Evolutionary conservation across 2,797 vertebrate species (phyloP), one percentile per base, ranked within the genome.

Genomic region (Anas acuta): DNA sequence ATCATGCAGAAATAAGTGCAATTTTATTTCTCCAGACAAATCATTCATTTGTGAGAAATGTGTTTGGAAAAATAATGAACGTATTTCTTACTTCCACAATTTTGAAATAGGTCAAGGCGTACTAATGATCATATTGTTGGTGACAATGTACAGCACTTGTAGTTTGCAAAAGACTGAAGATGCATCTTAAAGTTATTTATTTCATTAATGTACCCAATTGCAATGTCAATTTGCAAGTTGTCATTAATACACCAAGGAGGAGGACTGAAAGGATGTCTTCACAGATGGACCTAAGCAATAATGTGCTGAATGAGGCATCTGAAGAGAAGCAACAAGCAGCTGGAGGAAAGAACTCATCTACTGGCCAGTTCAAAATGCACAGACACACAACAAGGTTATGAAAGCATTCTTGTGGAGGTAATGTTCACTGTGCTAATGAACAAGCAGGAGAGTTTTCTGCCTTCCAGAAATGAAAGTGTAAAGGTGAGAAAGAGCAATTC

Each of bases 1-100:
- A 80, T 80, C 65, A 94, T 66, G 78, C 61, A 93, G 90, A 95
- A 95, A 39, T 49, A 94, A 95, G 28, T 54, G 57, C 61, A 77
- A 58, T 85, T 90, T 93, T 72, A 69, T 43, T 82, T 92, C 41
- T 83, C 77, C 51, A 92, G 65, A 75, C 32, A 94, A 90, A 87
- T 84, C n/a, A 62, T 54, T 83, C 25, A 67, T 81, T 90, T 77
- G 37, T 73, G 75, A 96, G 65, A 87, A 93, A 82, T 39, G 2
- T 74, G 35, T 73, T 77, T 57, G 58, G 53, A 58, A 92, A 86
- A 62, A 37, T 75, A 91, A 91, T 32, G 37, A 75, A 77, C 9
- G 33, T 71, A 80, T 95, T 83, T 82, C 76, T 87, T 89, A 72
- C 54, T 66, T 87, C n/a, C 61, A 18, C 67, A 67, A 82, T 79